Base-by-base conservation (phyloP, 2,113 vertebrate species). In the Onychostoma macrolepis region DNA sequence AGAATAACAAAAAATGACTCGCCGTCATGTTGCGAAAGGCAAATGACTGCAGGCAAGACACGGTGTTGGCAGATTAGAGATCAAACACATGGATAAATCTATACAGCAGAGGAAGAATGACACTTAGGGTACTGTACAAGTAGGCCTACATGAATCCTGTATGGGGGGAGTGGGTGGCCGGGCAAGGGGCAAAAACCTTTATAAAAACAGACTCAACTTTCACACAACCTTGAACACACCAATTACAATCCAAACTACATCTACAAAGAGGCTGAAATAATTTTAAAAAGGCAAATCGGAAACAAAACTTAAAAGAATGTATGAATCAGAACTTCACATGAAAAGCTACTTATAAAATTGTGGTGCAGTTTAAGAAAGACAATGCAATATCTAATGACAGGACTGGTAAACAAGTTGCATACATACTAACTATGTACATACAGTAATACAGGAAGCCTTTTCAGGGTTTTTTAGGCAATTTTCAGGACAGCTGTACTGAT, bases 361-460 rank as follows among this genome's bases (percentile, higher is more conserved):
- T 89, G 80, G 88, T 91, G 91, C 86, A 87, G 80, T 85, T 88
- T 89, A 86, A 93, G 87, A 92, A 90, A 88, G 71, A 90, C 88
- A 85, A 85, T 41, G 87, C 89, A 90, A 90, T 88, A 93, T 89
- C 86, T 90, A 90, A 87, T 56, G 85, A 89, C 90, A 88, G 24
- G 67, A 90, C 87, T 85, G 85, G 86, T 86, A 90, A 88, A 81
- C 87, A 92, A 90, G 90, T 84, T 65, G 74, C 89, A 92, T 89
- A 92, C 90, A 90, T 92, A 90, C 90, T 92, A 89, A 50, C 86
- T 95, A 94, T 95, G 88, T 95, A 95, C 93, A 94, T 90, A 87
- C 88, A 90, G 92, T 89, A 91, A 93, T 89, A 89, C 75, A 91
- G 88, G 85, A 90, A 56, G 82, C 48, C 69, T 85, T 61, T 86